Percentiles rank a stretch among this genome's conserved stretches.
Conservation (phyloP, 2,888 invertebrate genomes). For the Aspidiotus rigidus region DNA sequence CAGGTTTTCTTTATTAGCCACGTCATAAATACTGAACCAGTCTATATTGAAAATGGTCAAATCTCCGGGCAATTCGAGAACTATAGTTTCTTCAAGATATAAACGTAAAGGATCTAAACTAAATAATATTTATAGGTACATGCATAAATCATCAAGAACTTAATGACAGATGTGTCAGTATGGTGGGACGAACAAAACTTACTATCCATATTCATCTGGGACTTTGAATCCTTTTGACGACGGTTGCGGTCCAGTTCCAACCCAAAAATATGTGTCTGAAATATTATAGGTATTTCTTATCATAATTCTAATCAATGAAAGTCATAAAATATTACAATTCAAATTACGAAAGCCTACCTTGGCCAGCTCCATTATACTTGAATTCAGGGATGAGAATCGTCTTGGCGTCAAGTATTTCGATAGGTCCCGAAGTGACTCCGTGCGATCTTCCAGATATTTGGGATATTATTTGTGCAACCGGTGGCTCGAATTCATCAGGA, state of each 20-base stretch:
- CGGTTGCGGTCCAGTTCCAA: constrained; percentile 79
- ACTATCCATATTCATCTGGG: constrained; percentile 89
- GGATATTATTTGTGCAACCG: constrained; percentile 56
- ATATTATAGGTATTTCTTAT: not conserved
- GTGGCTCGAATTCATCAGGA: constrained; percentile 83
- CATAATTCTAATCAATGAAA: not conserved
- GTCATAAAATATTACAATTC: constrained; percentile 4
- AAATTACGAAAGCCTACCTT: constrained; percentile 40
- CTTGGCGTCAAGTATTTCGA: constrained; percentile 70
- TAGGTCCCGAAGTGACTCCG: constrained; percentile 59
- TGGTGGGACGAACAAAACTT: constrained; percentile 45
- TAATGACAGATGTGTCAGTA: not conserved
- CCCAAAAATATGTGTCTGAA: constrained; percentile 70
- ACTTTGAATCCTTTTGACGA: constrained; percentile 69
- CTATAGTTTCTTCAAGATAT: constrained; percentile 64
- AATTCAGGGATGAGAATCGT: constrained; percentile 67
- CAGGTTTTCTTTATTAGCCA: constrained; percentile 55
- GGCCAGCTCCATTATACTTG: constrained; percentile 65
- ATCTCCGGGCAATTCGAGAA: constrained; percentile 68
- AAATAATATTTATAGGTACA: constrained; percentile 12
- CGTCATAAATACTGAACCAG: constrained; percentile 75
- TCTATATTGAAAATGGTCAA: constrained; percentile 69
- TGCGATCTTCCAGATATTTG: constrained; percentile 54
- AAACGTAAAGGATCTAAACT: constrained; percentile 69
- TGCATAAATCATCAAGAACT: not conserved